Evolutionary conservation across 2,888 invertebrate genomes (phyloP).

Genomic region (Phengaris alcon): DNA sequence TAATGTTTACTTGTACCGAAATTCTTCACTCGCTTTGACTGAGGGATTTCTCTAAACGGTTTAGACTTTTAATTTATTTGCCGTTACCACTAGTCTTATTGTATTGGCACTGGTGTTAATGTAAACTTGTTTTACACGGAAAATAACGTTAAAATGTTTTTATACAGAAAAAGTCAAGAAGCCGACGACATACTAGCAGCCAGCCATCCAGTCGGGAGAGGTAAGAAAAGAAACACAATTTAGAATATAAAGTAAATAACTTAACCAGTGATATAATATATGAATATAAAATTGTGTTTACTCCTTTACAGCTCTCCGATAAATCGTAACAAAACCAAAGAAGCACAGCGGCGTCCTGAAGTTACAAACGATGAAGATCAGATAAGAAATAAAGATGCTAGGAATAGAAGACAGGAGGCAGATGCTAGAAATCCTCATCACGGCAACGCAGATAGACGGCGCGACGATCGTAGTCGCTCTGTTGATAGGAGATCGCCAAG

Average conservation of each 20-base stretch:
- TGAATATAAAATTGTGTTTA: not conserved
- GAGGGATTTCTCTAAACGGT: conserved; percentile 53
- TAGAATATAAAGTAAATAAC: not conserved
- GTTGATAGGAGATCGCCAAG: conserved; percentile 54
- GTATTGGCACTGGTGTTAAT: conserved; percentile 77
- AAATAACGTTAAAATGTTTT: conserved; percentile 47
- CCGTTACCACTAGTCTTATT: conserved; percentile 76
- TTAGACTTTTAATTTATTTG: conserved; percentile 63
- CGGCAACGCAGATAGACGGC: conserved; percentile 48
- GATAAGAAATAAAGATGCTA: conserved; percentile 65
- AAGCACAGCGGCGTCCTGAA: conserved; percentile 57
- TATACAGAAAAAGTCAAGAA: conserved; percentile 70
- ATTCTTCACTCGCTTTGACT: conserved; percentile 49
- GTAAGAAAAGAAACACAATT: conserved; percentile 42
- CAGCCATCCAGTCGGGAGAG: conserved; percentile 63
- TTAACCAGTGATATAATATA: not conserved
- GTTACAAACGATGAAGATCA: conserved; percentile 56
- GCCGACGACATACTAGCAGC: conserved; percentile 65
- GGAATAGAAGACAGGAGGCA: conserved; percentile 65
- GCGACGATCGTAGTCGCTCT: conserved; percentile 53
- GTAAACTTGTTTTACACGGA: conserved; percentile 38
- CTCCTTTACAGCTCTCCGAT: conserved; percentile 63
- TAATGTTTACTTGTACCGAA: conserved; percentile 49
- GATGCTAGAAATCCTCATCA: conserved; percentile 44
- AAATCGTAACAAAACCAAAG: conserved; percentile 58